Percentiles rank a stretch among this genome's conserved stretches.
Evolutionary conservation across 2,797 vertebrate genomes (phyloP).

Genomic region (Poeciliopsis infans): DNA sequence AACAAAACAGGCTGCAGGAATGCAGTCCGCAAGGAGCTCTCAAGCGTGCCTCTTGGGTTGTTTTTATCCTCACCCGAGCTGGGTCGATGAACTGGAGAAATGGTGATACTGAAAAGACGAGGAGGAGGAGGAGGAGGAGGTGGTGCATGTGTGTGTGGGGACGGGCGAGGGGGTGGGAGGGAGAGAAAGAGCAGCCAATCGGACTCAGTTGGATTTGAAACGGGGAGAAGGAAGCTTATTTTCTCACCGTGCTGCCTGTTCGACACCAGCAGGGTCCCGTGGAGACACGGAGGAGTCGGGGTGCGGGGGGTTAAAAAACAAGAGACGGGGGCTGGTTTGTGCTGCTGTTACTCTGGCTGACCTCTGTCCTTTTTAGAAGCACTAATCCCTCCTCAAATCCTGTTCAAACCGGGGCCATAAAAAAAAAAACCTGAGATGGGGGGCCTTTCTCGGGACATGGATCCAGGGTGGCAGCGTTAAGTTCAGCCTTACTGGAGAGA

Average conservation of each 20-base stretch:
- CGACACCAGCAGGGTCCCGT: constrained; percentile 14
- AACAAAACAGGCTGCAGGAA: constrained; percentile 58
- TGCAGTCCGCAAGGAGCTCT: constrained; percentile 48
- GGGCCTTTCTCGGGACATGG: constrained; percentile 38
- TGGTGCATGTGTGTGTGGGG: no score
- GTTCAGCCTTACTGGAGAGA: constrained; percentile 26
- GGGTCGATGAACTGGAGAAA: constrained; percentile 50
- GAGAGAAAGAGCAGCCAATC: constrained; percentile 36
- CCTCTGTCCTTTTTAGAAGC: constrained; percentile 61
- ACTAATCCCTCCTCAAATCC: constrained; percentile 76
- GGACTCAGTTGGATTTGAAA: constrained; percentile 24
- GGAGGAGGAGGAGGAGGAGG: neutral
- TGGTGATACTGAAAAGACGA: neutral
- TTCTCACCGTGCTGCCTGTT: constrained; percentile 34
- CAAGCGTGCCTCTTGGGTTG: constrained; percentile 29
- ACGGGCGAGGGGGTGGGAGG: neutral
- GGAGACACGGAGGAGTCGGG: constrained; percentile 17
- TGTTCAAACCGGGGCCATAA: constrained; percentile 53
- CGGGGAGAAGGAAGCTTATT: constrained; percentile 27
- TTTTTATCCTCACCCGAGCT: constrained; percentile 40
- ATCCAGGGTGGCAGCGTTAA: constrained; percentile 18
- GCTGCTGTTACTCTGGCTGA: constrained; percentile 24
- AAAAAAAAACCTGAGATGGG: constrained; percentile 47
- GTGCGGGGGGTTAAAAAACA: constrained; percentile 5
- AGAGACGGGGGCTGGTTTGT: constrained; percentile 29